Conservation (phyloP, 2,888 invertebrate species). For the Antheraea yamamai region DNA sequence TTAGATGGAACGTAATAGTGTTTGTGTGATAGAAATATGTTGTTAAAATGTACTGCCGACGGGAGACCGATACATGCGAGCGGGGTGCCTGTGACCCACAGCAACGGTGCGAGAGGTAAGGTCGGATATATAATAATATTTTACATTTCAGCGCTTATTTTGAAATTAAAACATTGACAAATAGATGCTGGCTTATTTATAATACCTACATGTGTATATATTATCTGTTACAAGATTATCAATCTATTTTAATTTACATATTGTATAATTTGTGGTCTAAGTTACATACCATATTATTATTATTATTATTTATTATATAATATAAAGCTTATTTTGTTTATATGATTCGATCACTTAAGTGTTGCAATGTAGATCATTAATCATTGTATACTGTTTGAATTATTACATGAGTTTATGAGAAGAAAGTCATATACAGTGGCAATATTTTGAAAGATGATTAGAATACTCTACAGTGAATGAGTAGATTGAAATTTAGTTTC, state of each 20-base stretch:
- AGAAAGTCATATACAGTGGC: not conserved
- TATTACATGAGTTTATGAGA: not conserved
- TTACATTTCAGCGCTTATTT: not conserved
- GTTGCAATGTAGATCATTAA: not conserved
- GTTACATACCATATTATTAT: no score
- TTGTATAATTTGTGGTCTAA: no score
- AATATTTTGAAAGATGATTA: not conserved
- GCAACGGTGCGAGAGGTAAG: conserved; percentile 77
- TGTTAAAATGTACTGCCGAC: conserved; percentile 79
- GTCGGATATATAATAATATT: conserved; percentile 29
- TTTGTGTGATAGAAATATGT: conserved; percentile 66
- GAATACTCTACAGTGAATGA: not conserved
- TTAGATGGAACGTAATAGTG: conserved; percentile 62
- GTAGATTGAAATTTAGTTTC: not conserved
- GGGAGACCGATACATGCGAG: conserved; percentile 78
- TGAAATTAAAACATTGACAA: no score
- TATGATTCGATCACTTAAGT: not conserved
- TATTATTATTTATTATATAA: not conserved
- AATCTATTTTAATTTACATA: no score
- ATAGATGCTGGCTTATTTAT: no score
- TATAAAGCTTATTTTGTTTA: not conserved
- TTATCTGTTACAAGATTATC: no score
- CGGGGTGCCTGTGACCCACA: conserved; percentile 66
- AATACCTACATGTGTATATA: no score
- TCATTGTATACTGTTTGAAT: not conserved